Conservation (phyloP, 2,113 vertebrate genomes). For the Cyphomyrus plagiostoma region DNA sequence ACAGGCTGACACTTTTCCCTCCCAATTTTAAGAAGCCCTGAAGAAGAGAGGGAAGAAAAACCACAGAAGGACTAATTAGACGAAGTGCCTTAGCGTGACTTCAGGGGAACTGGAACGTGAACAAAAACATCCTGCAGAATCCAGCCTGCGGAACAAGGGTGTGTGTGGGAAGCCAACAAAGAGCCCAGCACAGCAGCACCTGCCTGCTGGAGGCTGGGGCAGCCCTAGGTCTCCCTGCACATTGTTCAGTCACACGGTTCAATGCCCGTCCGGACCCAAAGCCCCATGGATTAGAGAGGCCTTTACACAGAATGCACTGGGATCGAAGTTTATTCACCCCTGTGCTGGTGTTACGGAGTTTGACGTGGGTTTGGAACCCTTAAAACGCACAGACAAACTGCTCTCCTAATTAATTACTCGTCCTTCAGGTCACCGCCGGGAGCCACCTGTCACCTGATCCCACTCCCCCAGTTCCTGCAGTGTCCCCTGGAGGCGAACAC, state of each 20-base stretch:
- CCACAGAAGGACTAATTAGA: slow-evolving; percentile 2
- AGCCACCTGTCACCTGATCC: not conserved
- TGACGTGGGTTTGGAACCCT: not conserved
- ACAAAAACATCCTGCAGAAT: not conserved
- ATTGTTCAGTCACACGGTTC: not conserved
- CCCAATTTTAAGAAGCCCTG: not conserved
- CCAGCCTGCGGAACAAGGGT: not conserved
- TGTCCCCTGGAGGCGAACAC: not conserved
- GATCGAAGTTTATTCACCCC: not conserved
- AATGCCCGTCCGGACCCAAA: not conserved
- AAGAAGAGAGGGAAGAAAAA: not conserved
- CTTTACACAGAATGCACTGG: not conserved
- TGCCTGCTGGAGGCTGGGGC: not conserved
- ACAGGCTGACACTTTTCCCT: not conserved
- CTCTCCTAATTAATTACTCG: not conserved
- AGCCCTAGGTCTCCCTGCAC: not conserved
- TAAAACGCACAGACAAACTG: not conserved
- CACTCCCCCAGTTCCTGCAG: not conserved
- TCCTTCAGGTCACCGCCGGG: not conserved
- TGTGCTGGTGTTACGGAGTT: not conserved
- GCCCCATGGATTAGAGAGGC: not conserved
- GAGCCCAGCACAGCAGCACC: not conserved
- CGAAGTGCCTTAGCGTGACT: not conserved
- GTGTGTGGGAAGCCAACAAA: not conserved
- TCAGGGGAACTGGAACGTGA: not conserved